Base-by-base conservation (phyloP, 2,797 vertebrate species). In the Periophthalmus magnuspinnatus region DNA sequence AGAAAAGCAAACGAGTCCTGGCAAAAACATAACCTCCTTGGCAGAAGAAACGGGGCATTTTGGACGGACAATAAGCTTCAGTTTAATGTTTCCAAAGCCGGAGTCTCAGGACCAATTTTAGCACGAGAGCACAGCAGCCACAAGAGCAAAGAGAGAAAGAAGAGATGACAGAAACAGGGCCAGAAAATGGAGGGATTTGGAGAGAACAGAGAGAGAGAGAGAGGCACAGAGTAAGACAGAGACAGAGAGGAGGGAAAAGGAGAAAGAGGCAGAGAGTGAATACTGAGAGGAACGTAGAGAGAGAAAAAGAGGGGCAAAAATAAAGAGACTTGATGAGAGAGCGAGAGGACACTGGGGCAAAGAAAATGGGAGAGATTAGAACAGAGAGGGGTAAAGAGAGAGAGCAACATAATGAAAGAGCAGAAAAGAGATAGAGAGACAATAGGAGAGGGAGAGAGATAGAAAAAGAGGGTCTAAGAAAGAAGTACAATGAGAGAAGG, bases 91-190 rank as follows among this genome's bases (percentile, higher is more conserved):
- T 81, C 84, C 72, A 78, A 75, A 82, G 77, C 72, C 74, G 74
- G 70, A 65, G 82, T 85, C 54, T 60, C 66, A 79, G 72, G 76
- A 75, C 75, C 71, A 65, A 76, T 86, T 86, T 84, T 83, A 79
- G 73, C 71, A 69, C 28, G 69, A 66, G 41, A 81, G 69, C 67
- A 72, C 84, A 80, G 79, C 66, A 82, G 73, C 76, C 45, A 69
- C 57, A 56, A 67, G 48, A 59, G 62, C 6, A 19, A 36, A 33
- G 67, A 63, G 63, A 64, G 22, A 5, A 21, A 38, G 45, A 76
- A 59, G 0, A 60, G 71, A 80, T 72, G 71, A 86, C 73, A 77
- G 65, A 79, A 77, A 81, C 41, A 66, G 56, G 78, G 72, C 69
- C 77, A 71, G 68, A 17, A 74, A 55, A 62, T 10, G n/a, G 38